Base-by-base conservation (phyloP, 2,888 invertebrate genomes). In the Limnephilus rhombicus region DNA sequence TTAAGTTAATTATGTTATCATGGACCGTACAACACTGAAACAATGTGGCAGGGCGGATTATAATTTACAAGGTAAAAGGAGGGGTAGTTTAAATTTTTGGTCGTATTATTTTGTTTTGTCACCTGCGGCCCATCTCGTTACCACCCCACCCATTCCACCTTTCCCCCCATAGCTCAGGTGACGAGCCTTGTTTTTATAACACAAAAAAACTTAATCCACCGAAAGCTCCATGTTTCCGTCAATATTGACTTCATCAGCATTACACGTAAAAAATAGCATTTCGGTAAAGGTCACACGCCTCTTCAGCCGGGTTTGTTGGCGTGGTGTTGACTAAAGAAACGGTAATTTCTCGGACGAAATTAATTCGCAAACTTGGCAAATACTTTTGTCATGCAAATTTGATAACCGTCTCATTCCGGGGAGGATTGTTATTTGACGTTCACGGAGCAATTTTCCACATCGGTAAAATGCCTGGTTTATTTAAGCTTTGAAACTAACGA, bases 241-340 rank as follows among this genome's bases (percentile, higher is more conserved):
- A 93, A 93, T 92, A 93, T 93, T 93, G 90, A 81, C 91, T 53
- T 89, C 92, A 91, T 93, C 91, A 91, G 89, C 90, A 89, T 91
- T 80, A 92, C 92, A 90, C 92, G 91, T 90, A 88, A 89, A 93
- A 93, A 91, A 68, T 68, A 92, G 92, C 93, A 90, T 93, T 93
- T 92, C 89, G 92, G 92, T 91, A 93, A 90, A 90, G 80, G 90
- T 68, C 88, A 80, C 88, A 34, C 37, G 68, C 15, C 37, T n/a
- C 80, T 31, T 88, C 88, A 68, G 68, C 13, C 80, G 80, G 15
- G 31, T 68, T 68, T 68, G 88, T 31, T 37, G 88, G 49, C 15
- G 31, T 15, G 88, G 15, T 88, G 88, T 88, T 88, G 53, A 88
- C 88, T 34, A 80, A 88, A 68, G 88, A 37, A 88, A 80, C 80